A percentile compares a stretch with the other conserved stretches of the same genome.
These are phyloP conservation scores for Neria commutata DNA, from an alignment of 2,888 invertebrate genomes.

Conservation along the genomic window DNA sequence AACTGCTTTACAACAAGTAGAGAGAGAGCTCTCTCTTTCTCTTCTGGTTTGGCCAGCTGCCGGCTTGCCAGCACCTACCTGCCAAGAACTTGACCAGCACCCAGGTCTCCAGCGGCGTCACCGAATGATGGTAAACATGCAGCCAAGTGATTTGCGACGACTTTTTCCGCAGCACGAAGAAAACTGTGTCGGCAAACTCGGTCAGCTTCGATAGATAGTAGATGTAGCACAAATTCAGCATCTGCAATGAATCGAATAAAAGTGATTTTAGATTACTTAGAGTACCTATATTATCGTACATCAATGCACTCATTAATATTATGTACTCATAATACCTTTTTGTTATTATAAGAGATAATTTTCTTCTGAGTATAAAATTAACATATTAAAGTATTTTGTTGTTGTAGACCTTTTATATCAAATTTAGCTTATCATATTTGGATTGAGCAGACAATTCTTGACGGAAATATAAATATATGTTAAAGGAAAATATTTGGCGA, in stretches of 20 bases:
- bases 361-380: background rate
- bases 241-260: conserved; percentile 43
- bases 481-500: no score
- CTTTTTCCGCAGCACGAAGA: conserved; percentile 93
- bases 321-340: no score
- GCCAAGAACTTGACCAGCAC: conserved; percentile 85
- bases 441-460: no score
- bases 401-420: no score
- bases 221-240: conserved; percentile 71
- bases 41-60: no score
- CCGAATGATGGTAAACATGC: conserved; percentile 92
- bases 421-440: no score
- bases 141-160: conserved; percentile 87
- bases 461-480: no score
- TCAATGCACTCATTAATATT: no score
- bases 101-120: conserved; percentile 94
- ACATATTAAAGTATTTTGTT: no score
- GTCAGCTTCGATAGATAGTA: conserved; percentile 90
- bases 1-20: no score
- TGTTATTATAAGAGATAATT: no score
- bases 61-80: conserved; percentile 62
- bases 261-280: conserved; percentile 9
- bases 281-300: background rate
- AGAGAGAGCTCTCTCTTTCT: no score
- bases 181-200: conserved; percentile 89